A percentile compares a stretch with the other conserved stretches of the same genome.
These are phyloP conservation scores for Podarcis cretensis DNA, from an alignment of 2,113 vertebrate species.

Conservation along the genomic window DNA sequence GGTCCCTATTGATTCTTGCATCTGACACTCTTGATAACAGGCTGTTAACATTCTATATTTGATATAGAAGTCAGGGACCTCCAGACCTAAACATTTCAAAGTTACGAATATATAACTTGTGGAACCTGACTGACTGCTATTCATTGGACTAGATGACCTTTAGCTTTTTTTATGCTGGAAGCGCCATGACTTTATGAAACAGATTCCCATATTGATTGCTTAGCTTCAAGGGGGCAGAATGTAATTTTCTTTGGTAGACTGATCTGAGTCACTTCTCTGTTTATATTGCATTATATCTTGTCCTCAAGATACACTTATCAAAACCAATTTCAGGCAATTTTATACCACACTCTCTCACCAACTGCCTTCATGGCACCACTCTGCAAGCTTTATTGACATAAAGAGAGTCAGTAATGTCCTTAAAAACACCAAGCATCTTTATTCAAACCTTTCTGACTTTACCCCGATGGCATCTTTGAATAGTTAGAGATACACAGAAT, in stretches of 20 bases:
- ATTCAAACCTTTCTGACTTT: not conserved
- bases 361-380: constrained; percentile 1
- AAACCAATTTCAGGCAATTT: constrained; percentile 26
- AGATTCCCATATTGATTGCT: constrained; percentile 26
- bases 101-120: not conserved
- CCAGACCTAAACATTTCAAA: not conserved
- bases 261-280: constrained; percentile 20
- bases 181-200: constrained; percentile 18
- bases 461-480: constrained; percentile 11
- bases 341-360: constrained; percentile 11
- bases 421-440: not conserved
- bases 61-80: not conserved
- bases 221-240: constrained; percentile 31
- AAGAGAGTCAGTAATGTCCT: not conserved
- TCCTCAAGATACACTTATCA: constrained; percentile 24
- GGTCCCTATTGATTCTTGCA: not conserved
- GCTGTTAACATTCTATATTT: not conserved
- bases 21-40: not conserved
- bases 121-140: not conserved
- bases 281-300: constrained; percentile 30
- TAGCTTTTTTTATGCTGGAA: not conserved
- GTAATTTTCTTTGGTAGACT: constrained; percentile 32
- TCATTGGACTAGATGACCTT: constrained; percentile 29
- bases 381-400: constrained; percentile 24
- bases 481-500: not conserved